Evolutionary conservation across 2,797 vertebrate genomes (phyloP).

Genomic region (Tangara arthus): DNA sequence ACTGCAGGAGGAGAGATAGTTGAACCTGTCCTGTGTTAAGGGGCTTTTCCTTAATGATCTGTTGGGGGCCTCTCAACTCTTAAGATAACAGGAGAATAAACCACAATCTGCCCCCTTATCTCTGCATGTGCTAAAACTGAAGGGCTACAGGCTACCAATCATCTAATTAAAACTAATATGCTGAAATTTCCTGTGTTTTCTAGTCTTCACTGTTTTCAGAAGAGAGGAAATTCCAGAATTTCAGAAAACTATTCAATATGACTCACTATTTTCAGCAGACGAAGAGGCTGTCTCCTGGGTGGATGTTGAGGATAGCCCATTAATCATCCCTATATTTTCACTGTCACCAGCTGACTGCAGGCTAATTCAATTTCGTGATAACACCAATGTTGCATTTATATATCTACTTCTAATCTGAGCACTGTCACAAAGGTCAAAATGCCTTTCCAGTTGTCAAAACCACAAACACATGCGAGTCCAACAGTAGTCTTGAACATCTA

Average conservation of each 20-base stretch:
- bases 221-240: neutral
- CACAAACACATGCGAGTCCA: neutral
- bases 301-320: neutral
- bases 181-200: neutral
- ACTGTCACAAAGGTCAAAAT: neutral
- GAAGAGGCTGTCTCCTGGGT: neutral
- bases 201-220: neutral
- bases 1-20: neutral
- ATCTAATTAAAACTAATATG: neutral
- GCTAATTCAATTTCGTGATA: neutral
- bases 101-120: neutral
- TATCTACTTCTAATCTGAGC: neutral
- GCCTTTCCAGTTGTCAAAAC: neutral
- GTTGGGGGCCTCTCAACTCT: neutral
- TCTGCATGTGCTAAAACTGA: neutral
- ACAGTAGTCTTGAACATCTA: neutral
- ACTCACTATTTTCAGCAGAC: neutral
- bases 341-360: neutral
- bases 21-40: constrained; percentile 9
- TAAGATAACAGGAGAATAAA: constrained; percentile 19
- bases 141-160: neutral
- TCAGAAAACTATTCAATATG: neutral
- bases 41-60: constrained; percentile 37
- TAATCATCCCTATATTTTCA: neutral
- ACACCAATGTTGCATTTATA: neutral